phyloP scores from a whole-genome alignment of 2,113 vertebrate species.

The Clarias macrocephalus region DNA sequence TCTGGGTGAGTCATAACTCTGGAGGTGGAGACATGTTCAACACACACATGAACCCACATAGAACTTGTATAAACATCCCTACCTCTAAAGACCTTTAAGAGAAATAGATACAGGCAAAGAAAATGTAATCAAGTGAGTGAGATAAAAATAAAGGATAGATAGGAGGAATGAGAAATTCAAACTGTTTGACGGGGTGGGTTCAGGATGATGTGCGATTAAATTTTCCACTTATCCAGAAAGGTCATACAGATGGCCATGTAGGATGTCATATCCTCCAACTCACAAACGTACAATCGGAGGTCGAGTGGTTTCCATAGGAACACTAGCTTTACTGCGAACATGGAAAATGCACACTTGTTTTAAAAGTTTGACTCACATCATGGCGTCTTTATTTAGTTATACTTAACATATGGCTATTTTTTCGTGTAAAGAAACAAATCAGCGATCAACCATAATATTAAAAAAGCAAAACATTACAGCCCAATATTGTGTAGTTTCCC shows the following conservation, averaged over 20 bases:
- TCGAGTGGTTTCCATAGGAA: constrained; percentile 63
- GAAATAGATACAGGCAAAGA: constrained; percentile 18
- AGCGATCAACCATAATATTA: no score
- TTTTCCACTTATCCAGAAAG: constrained; percentile 1
- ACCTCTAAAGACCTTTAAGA: constrained; percentile 23
- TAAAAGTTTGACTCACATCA: background rate
- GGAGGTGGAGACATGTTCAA: constrained; percentile 17
- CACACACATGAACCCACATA: constrained; percentile 19
- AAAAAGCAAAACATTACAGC: no score
- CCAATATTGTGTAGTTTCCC: no score
- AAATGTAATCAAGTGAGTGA: constrained; percentile 4
- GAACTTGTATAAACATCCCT: background rate
- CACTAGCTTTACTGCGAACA: constrained; percentile 39
- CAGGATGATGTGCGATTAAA: constrained; percentile 26
- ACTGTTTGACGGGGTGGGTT: constrained; percentile 18
- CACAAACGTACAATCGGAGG: constrained; percentile 40
- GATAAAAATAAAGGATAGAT: background rate
- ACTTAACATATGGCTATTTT: background rate
- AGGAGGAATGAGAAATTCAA: constrained; percentile 14
- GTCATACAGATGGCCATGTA: constrained; percentile 39
- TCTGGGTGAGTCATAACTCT: constrained; percentile 39
- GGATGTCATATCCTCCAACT: constrained; percentile 26
- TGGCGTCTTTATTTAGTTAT: background rate
- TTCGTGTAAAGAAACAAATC: background rate
- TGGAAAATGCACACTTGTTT: background rate